A percentile compares a stretch with the other conserved stretches of the same genome.
phyloP scores from a whole-genome alignment of 1,140 invertebrate species.

The Ceratina australensis region DNA sequence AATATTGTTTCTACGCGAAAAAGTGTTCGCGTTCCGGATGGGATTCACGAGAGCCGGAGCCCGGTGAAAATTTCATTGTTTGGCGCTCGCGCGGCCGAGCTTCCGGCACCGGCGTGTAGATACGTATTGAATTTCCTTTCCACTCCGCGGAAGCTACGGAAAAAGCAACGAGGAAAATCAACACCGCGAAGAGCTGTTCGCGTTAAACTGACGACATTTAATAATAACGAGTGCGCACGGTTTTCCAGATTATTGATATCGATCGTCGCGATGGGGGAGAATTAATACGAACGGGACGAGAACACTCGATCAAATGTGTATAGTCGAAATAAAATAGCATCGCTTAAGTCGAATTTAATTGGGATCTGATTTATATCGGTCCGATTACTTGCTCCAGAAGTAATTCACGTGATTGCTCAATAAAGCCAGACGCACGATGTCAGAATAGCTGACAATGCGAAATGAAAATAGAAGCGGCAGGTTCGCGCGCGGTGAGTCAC shows the following conservation, averaged over 20 bases:
- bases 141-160: not conserved
- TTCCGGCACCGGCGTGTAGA: conserved; percentile 2
- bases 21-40: conserved; percentile 6
- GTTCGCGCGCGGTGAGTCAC: conserved; percentile 15
- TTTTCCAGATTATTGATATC: not conserved
- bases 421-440: no score
- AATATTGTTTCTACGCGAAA: conserved; percentile 20
- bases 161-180: conserved; percentile 2
- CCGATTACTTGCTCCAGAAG: no score
- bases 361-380: no score
- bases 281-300: not conserved
- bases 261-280: not conserved
- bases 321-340: no score
- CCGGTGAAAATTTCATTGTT: conserved; percentile 44
- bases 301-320: not conserved
- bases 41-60: not conserved
- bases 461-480: not conserved
- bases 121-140: conserved; percentile 38
- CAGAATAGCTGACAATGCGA: not conserved
- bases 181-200: not conserved
- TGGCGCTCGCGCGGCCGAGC: not conserved
- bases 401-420: no score
- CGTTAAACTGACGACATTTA: not conserved
- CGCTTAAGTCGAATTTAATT: no score
- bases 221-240: not conserved